These are phyloP conservation scores for Vesta saturnalis DNA, from an alignment of 2,888 invertebrate species.

Conservation along the genomic window DNA sequence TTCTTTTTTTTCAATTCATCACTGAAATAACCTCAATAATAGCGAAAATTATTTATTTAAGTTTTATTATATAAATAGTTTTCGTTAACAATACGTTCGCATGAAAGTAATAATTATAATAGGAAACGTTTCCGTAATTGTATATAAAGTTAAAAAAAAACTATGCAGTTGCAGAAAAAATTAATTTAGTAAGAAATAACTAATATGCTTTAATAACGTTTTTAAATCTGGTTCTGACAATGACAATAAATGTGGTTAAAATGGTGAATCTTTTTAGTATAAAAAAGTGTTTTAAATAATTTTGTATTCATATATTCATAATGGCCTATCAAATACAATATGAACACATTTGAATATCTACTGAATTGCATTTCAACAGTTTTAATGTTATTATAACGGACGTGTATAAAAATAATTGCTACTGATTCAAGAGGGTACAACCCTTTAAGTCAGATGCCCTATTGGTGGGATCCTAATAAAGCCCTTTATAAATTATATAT, in stretches of 20 bases:
- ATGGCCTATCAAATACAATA: conserved; percentile 53
- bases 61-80: no score
- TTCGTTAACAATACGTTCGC: no score
- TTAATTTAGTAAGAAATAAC: no score
- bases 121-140: no score
- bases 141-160: no score
- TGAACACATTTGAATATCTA: conserved; percentile 55
- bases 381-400: conserved; percentile 56
- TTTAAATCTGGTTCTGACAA: neutral
- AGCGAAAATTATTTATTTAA: conserved; percentile 2
- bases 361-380: conserved; percentile 51
- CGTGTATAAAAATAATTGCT: conserved; percentile 56
- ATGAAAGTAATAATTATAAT: no score
- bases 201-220: neutral
- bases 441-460: conserved; percentile 41
- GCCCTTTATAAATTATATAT: conserved; percentile 51
- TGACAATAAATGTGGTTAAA: conserved; percentile 18
- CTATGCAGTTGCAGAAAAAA: neutral
- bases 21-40: conserved; percentile 25
- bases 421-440: conserved; percentile 41
- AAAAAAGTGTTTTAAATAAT: conserved; percentile 29
- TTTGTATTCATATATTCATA: conserved; percentile 48
- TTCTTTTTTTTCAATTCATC: conserved; percentile 27
- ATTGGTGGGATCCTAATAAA: conserved; percentile 48
- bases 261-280: conserved; percentile 23